phyloP scores from a whole-genome alignment of 2,888 invertebrate species.

The Eilema griseolum region DNA sequence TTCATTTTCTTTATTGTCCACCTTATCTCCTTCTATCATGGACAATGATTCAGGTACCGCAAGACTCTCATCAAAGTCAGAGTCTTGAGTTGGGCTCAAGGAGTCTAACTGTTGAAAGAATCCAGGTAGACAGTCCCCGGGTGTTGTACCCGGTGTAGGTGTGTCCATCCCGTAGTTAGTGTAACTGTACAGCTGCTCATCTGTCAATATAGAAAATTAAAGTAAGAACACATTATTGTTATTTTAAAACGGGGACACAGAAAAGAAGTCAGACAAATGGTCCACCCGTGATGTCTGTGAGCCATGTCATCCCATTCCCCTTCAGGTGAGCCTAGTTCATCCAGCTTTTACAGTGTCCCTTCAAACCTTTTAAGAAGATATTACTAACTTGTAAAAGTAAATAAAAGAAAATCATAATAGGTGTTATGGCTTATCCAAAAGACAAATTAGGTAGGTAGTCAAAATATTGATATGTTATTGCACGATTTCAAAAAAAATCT shows the following conservation, averaged over 20 bases:
- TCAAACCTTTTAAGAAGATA: too few species aligned
- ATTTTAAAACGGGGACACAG: too few species aligned
- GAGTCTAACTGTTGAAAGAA: conserved; percentile 85
- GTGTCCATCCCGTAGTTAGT: conserved; percentile 84
- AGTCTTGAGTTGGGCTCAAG: conserved; percentile 86
- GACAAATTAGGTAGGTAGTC: background rate
- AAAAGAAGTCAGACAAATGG: too few species aligned
- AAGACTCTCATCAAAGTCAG: conserved; percentile 93
- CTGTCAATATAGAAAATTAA: conserved; percentile 53
- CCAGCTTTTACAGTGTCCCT: too few species aligned
- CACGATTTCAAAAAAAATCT: background rate
- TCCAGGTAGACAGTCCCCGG: conserved; percentile 80
- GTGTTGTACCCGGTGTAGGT: conserved; percentile 69
- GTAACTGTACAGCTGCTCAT: conserved; percentile 81
- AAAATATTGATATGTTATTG: background rate
- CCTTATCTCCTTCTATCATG: conserved; percentile 86
- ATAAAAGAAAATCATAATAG: too few species aligned
- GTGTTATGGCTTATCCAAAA: background rate
- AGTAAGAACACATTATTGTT: background rate
- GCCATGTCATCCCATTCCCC: too few species aligned
- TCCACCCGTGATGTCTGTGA: too few species aligned
- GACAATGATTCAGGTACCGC: conserved; percentile 92
- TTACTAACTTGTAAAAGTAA: too few species aligned
- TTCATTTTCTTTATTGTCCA: conserved; percentile 68
- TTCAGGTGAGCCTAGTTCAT: too few species aligned